A percentile compares a stretch with the other conserved stretches of the same genome.
Evolutionary conservation across 2,113 vertebrate species (phyloP).

Genomic region (Macroglossus sobrinus): DNA sequence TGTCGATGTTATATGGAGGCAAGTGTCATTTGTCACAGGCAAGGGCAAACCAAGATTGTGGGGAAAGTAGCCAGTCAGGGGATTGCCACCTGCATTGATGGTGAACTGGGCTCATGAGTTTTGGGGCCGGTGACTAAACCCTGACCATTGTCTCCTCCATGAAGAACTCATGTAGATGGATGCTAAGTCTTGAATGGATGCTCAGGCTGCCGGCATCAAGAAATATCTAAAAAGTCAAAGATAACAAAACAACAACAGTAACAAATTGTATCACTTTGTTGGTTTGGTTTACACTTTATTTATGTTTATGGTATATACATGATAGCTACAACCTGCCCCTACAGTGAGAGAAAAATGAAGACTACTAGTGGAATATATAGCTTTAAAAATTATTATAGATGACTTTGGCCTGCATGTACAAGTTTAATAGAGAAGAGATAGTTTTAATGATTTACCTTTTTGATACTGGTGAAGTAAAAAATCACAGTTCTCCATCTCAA

Average conservation of each 20-base stretch:
- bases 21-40: background rate
- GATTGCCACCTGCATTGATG: background rate
- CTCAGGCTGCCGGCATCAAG: background rate
- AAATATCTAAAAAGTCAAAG: background rate
- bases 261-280: background rate
- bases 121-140: background rate
- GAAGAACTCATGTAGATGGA: background rate
- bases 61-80: background rate
- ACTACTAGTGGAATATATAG: background rate
- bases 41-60: background rate
- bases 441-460: background rate
- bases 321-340: background rate
- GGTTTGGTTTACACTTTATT: constrained; percentile 26
- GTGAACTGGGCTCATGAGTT: background rate
- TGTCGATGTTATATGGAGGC: background rate
- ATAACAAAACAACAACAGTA: background rate
- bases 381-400: background rate
- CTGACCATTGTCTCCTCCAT: background rate
- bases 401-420: background rate
- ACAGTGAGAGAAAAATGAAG: background rate
- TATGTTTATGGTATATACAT: background rate
- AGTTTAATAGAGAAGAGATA: background rate
- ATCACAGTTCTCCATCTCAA: background rate
- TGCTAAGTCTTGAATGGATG: background rate
- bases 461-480: background rate